Base-by-base conservation (phyloP, 30 jellyfish, hydroid and myxozoan genomes). In the Clytia hemisphaerica region DNA sequence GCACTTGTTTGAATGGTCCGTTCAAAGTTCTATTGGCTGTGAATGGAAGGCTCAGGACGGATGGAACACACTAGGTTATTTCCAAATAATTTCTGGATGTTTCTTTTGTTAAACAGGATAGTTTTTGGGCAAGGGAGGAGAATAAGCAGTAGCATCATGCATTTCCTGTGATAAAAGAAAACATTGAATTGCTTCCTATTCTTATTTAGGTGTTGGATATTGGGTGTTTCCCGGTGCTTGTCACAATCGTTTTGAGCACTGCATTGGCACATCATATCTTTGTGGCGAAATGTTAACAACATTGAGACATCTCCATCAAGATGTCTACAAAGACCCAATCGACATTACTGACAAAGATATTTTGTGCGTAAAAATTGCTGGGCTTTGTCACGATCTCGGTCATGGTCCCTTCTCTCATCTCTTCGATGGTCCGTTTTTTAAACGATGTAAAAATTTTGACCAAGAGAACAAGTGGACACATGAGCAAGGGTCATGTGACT, bases 371-470 rank as follows among this genome's bases (percentile, higher is more conserved):
- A 73, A 78, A 58, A 68, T 92, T 65, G 99, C 96, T 34, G 99
- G 99, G 9, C 55, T 92, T 3, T 83, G 95, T 49, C 99, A 92
- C 71, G 99, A 92, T 68, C 71, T 92, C 44, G 99, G 97, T 15
- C 97, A 88, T 80, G 97, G 97, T 14, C 95, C 97, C 1, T 88
- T 80, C 35, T 88, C 97, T 5, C 97, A 88, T 55, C 74, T 81
- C 30, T 88, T 74, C 64, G 97, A 88, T 66, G 94, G 95, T 9
- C 22, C 12, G n/a, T 12, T 9, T 12, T n/a, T 42, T 12, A 42
- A 42, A 12, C 53, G 12, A 42, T 42, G n/a, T 9, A n/a, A n/a
- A n/a, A n/a, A n/a, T n/a, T n/a, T n/a, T n/a, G n/a, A 38, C 64
- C 94, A 93, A 0, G 78, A 29, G 1, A 45, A 83, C 40, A 28